Percentiles rank a stretch among this genome's conserved stretches.
These are phyloP conservation scores for Muschampia staudingeri DNA, from an alignment of 2,888 invertebrate species.

Conservation along the genomic window DNA sequence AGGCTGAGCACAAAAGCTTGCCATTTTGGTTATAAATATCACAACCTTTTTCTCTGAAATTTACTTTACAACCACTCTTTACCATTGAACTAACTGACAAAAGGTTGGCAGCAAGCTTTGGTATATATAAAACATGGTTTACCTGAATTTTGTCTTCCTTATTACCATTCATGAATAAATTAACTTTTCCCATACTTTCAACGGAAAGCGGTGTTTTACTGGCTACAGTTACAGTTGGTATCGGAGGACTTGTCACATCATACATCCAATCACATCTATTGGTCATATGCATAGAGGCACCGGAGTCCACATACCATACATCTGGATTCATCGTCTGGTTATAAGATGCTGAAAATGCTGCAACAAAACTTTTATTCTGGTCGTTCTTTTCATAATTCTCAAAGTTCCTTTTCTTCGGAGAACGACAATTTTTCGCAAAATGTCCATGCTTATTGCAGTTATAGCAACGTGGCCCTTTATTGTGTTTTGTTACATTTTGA, in stretches of 20 bases:
- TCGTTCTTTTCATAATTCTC: not conserved
- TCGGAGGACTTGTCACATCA: not conserved
- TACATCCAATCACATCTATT: constrained; percentile 25
- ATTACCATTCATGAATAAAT: constrained; percentile 59
- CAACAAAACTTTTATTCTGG: not conserved
- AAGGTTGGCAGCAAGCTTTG: too few relatives aligned
- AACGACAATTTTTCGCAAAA: constrained; percentile 38
- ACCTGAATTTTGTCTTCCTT: not conserved
- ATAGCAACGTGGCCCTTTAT: constrained; percentile 50
- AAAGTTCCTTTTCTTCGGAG: constrained; percentile 35
- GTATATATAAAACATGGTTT: too few relatives aligned
- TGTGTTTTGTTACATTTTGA: not conserved
- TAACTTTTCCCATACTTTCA: constrained; percentile 57
- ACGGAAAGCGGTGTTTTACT: not conserved
- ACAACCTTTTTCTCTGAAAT: too few relatives aligned
- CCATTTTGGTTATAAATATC: too few relatives aligned
- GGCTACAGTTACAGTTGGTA: not conserved
- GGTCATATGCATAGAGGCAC: constrained; percentile 34
- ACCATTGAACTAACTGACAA: too few relatives aligned
- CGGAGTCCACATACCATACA: constrained; percentile 25
- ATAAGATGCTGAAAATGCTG: not conserved
- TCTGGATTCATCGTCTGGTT: not conserved
- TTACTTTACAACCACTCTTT: too few relatives aligned
- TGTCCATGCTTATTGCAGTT: constrained; percentile 56
- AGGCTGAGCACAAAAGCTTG: too few relatives aligned